These are phyloP conservation scores for Amphipoea oculea DNA, from an alignment of 2,888 invertebrate genomes.

Conservation along the genomic window DNA sequence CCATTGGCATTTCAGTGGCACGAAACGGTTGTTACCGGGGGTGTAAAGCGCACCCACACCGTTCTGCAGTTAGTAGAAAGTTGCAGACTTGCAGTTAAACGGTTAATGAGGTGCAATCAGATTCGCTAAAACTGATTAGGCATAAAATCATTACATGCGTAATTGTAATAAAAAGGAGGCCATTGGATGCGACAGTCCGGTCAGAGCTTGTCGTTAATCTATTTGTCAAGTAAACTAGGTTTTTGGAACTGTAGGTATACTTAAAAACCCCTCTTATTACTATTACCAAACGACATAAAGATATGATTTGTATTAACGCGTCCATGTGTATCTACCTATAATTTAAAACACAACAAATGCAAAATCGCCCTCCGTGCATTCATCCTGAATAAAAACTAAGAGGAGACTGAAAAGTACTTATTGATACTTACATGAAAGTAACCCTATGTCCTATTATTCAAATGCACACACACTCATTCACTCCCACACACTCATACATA, in stretches of 20 bases:
- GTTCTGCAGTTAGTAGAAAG: constrained; percentile 27
- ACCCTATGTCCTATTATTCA: no score
- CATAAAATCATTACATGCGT: constrained; percentile 20
- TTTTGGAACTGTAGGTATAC: not conserved
- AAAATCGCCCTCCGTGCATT: no score
- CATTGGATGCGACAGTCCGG: constrained; percentile 1
- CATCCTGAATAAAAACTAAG: no score
- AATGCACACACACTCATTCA: no score
- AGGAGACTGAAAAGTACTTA: no score
- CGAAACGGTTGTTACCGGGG: constrained; percentile 14
- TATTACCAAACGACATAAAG: no score
- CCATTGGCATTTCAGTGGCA: constrained; percentile 40
- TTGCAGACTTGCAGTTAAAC: constrained; percentile 19
- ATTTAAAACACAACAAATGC: no score
- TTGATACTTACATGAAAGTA: no score
- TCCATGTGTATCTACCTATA: no score
- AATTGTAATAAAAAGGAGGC: constrained; percentile 4
- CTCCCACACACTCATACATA: no score
- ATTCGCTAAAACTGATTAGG: constrained; percentile 46
- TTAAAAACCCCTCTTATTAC: no score
- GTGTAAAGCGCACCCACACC: constrained; percentile 29
- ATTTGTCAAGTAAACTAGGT: constrained; percentile 4
- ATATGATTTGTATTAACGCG: no score
- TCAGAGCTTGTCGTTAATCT: not conserved
- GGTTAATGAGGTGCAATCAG: constrained; percentile 45